These are phyloP conservation scores for Calliphora vicina DNA, from an alignment of 1,140 invertebrate genomes.

Conservation along the genomic window DNA sequence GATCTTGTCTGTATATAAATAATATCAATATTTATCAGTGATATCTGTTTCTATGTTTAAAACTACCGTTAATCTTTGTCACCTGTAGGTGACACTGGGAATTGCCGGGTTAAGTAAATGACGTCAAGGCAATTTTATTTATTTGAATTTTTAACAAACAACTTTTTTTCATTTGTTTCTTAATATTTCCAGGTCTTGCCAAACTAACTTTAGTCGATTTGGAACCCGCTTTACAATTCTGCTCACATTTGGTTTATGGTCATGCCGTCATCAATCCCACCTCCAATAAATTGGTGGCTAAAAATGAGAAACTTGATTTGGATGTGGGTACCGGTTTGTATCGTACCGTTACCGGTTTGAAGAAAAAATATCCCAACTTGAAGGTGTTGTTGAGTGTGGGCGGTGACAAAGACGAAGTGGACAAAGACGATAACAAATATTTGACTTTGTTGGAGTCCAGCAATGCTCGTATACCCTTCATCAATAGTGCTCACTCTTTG, in stretches of 20 bases:
- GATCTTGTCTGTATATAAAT: too few species aligned
- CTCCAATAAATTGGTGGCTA: slow-evolving; percentile 72
- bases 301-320: slow-evolving; percentile 75
- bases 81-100: too few species aligned
- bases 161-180: not conserved
- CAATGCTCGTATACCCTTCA: slow-evolving; percentile 76
- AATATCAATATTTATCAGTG: too few species aligned
- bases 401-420: slow-evolving; percentile 72
- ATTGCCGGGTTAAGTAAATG: not conserved
- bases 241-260: slow-evolving; percentile 87
- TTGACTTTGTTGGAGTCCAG: slow-evolving; percentile 71
- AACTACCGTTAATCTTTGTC: too few species aligned
- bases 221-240: slow-evolving; percentile 76
- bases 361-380: slow-evolving; percentile 75
- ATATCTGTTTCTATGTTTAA: too few species aligned
- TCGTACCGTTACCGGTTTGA: slow-evolving; percentile 73
- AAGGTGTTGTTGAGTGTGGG: slow-evolving; percentile 81
- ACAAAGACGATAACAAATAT: slow-evolving; percentile 62
- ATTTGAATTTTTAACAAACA: not conserved
- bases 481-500: slow-evolving; percentile 75
- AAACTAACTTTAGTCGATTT: slow-evolving; percentile 80
- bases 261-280: slow-evolving; percentile 81
- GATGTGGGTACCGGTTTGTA: slow-evolving; percentile 76
- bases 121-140: not conserved
- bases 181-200: slow-evolving; percentile 70